A percentile compares a stretch with the other conserved stretches of the same genome.
Evolutionary conservation across 2,888 invertebrate species (phyloP).

Genomic region (Trachelus troglodyta): DNA sequence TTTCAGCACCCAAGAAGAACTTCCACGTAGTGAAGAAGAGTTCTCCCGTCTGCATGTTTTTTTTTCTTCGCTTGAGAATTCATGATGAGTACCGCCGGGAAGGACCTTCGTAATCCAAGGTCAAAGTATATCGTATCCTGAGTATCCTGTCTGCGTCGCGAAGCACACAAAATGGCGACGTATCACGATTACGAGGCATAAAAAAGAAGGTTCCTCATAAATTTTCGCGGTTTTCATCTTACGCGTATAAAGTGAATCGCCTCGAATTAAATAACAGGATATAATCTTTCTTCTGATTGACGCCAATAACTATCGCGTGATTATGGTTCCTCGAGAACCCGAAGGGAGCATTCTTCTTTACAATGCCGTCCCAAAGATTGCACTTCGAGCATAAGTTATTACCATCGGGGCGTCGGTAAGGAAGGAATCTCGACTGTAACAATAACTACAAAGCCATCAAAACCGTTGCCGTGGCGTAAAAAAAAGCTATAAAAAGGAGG

Average conservation of each 20-base stretch:
- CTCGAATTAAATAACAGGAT: not conserved
- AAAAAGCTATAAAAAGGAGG: not conserved
- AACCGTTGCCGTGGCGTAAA: slow-evolving; percentile 3
- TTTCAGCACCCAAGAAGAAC: not conserved
- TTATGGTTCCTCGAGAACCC: not conserved
- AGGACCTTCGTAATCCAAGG: not conserved
- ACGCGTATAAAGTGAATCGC: not conserved
- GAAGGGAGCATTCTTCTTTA: not conserved
- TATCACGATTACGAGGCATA: not conserved
- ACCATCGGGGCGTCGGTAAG: not conserved
- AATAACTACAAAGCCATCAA: not conserved
- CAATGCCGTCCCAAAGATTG: not conserved
- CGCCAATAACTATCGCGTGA: not conserved
- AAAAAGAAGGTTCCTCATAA: too few relatives aligned
- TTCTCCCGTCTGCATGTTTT: not conserved
- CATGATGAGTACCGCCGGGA: not conserved
- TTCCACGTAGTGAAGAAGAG: not conserved
- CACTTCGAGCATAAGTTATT: not conserved
- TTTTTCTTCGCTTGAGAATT: not conserved
- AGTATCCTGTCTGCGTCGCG: not conserved
- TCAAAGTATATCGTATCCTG: not conserved
- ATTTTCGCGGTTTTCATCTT: not conserved
- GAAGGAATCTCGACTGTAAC: not conserved
- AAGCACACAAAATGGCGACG: not conserved
- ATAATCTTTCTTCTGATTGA: not conserved